These are phyloP conservation scores for Prostheceraeus crozeri DNA, from an alignment of 2,888 invertebrate genomes.

Conservation along the genomic window DNA sequence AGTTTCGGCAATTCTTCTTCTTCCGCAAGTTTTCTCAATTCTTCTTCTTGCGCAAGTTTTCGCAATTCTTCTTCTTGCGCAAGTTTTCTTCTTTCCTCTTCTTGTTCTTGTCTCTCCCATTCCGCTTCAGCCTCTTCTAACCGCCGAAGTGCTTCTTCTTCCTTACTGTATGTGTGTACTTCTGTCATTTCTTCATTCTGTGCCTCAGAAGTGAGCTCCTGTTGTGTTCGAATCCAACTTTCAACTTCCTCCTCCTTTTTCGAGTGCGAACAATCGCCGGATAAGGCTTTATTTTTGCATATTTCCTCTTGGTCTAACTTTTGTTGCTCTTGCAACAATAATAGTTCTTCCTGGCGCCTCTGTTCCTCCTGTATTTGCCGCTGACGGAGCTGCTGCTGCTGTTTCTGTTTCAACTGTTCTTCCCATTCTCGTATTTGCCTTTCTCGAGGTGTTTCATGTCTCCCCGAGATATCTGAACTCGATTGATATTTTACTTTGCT, in stretches of 20 bases:
- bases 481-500: neutral
- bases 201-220: neutral
- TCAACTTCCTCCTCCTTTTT: no score
- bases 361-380: neutral
- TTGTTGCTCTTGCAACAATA: no score
- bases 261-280: no score
- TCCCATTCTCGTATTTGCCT: neutral
- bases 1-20: neutral
- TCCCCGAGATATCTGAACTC: neutral
- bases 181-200: neutral
- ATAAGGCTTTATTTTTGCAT: no score
- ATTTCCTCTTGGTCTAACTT: no score
- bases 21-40: neutral
- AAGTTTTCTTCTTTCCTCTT: neutral
- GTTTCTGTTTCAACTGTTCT: neutral
- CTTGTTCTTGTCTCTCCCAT: neutral
- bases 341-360: neutral
- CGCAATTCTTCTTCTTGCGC: neutral
- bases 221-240: no score
- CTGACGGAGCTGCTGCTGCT: neutral
- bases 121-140: neutral
- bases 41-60: no score
- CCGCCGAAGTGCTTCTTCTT: neutral
- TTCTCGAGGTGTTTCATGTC: neutral
- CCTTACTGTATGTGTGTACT: neutral